A percentile compares a stretch with the other conserved stretches of the same genome.
These are phyloP conservation scores for Notiomystis cincta DNA, from an alignment of 2,113 vertebrate genomes.

Conservation along the genomic window DNA sequence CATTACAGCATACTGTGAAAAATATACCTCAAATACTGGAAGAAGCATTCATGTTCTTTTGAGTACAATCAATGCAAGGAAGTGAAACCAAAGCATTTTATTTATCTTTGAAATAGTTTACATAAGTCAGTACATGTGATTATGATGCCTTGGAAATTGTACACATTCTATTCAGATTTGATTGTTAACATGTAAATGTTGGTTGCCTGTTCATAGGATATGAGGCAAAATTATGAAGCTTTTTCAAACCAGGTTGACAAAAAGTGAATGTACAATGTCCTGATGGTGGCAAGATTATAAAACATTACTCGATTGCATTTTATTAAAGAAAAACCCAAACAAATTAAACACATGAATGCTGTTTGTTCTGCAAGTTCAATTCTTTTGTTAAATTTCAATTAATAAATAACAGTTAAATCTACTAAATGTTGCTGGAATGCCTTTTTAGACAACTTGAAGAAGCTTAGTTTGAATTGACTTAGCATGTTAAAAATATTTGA, in stretches of 20 bases:
- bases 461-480: background rate
- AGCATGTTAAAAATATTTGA: background rate
- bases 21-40: constrained; percentile 44
- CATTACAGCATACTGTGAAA: constrained; percentile 11
- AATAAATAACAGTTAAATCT: background rate
- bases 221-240: background rate
- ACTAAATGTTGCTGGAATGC: background rate
- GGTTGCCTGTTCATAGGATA: background rate
- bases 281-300: background rate
- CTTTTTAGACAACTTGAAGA: background rate
- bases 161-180: background rate
- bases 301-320: background rate
- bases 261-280: background rate
- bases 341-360: background rate
- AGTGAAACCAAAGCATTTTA: constrained; percentile 14
- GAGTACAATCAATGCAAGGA: background rate
- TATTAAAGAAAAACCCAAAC: background rate
- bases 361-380: background rate
- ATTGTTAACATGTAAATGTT: background rate
- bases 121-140: background rate
- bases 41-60: background rate
- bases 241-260: background rate
- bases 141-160: background rate
- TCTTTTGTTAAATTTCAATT: background rate
- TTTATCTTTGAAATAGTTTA: constrained; percentile 13